Evolutionary conservation across 2,888 invertebrate genomes (phyloP).

Genomic region (Lochmaea crataegi): DNA sequence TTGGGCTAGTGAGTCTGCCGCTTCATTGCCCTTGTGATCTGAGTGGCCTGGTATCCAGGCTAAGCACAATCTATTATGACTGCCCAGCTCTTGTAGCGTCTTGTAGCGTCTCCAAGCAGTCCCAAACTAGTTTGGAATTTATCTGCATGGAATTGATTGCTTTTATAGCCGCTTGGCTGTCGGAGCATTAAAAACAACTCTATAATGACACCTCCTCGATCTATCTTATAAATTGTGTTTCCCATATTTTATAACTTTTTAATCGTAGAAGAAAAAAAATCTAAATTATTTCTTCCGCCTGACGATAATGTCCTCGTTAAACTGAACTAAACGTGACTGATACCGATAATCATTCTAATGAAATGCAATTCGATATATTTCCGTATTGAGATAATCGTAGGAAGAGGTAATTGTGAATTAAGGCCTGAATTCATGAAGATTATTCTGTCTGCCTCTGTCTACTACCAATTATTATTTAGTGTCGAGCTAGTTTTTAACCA

Average conservation of each 20-base stretch:
- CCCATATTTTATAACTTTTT: too few species aligned
- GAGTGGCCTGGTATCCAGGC: too few species aligned
- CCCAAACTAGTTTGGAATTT: too few species aligned
- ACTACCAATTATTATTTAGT: not conserved
- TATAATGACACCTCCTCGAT: too few species aligned
- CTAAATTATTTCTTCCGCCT: not conserved
- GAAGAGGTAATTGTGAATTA: not conserved
- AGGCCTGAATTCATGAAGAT: not conserved
- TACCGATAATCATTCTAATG: not conserved
- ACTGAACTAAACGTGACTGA: not conserved
- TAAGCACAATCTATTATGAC: too few species aligned
- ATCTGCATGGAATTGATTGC: too few species aligned
- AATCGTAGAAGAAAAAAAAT: not conserved
- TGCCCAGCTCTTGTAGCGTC: too few species aligned
- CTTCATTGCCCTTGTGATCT: too few species aligned
- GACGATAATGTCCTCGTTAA: not conserved
- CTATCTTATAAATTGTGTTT: not conserved
- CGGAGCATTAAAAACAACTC: too few species aligned
- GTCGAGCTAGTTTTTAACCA: not conserved
- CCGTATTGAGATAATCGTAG: not conserved
- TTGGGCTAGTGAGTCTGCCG: too few species aligned
- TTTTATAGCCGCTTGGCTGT: too few species aligned
- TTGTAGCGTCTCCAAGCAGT: too few species aligned
- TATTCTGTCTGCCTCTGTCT: not conserved
- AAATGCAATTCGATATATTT: constrained; percentile 1